Evolutionary conservation across 2,888 invertebrate species (phyloP).

Genomic region (Philhelius pedissequus): DNA sequence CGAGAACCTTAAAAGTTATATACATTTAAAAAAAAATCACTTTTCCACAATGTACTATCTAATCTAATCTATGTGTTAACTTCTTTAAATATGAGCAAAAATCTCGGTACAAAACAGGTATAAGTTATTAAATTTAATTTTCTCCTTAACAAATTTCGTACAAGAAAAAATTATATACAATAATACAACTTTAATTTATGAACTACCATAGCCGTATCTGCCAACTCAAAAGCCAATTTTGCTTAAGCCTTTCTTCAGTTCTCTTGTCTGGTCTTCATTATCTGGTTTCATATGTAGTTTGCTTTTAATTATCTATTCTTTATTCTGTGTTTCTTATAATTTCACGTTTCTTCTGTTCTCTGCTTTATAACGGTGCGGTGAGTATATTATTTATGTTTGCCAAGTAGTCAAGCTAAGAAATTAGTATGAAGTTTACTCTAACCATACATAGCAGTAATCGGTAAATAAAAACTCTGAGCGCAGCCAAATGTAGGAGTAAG

Average conservation of each 20-base stretch:
- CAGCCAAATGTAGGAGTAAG: slow-evolving; percentile 63
- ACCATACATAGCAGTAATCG: slow-evolving; percentile 11
- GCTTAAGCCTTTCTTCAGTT: slow-evolving; percentile 43
- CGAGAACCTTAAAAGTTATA: too few relatives aligned
- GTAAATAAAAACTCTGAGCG: slow-evolving; percentile 26
- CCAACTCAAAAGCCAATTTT: slow-evolving; percentile 40
- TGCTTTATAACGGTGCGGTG: slow-evolving; percentile 41
- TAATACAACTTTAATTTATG: neutral
- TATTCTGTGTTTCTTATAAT: neutral
- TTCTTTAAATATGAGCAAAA: too few relatives aligned
- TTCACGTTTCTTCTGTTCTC: neutral
- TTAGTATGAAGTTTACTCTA: slow-evolving; percentile 31
- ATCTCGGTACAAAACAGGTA: too few relatives aligned
- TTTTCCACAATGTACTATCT: too few relatives aligned
- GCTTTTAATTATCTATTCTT: neutral
- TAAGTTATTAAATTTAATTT: too few relatives aligned
- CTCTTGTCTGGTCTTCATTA: neutral
- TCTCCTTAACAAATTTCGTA: too few relatives aligned
- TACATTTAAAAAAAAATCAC: too few relatives aligned
- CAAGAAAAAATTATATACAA: neutral
- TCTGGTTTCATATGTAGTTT: neutral
- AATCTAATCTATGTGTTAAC: too few relatives aligned
- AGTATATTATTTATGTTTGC: neutral
- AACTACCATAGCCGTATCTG: neutral
- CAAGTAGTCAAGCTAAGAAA: slow-evolving; percentile 45